Evolutionary conservation across 1,140 invertebrate species (phyloP), one percentile per base, ranked within the genome.

Genomic region (Drosophila bifasciata): DNA sequence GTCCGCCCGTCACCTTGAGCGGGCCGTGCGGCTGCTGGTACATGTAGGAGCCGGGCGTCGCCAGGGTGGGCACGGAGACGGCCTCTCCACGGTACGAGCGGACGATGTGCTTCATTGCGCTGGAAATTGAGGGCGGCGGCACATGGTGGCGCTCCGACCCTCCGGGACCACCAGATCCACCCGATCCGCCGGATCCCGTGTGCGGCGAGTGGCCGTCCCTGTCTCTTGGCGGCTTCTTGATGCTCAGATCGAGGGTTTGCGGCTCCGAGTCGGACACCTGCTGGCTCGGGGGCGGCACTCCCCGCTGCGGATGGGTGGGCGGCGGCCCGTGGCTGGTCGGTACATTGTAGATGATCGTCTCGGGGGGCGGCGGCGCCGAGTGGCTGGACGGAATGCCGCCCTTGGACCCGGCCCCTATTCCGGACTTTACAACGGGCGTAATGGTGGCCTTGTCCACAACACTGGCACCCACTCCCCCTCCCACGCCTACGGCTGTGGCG

Each of bases 161-260:
- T 16, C 48, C n/a, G n/a, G 59, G 21, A 40, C 56, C 16, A 21
- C 46, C 25, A 21, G 19, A 17, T 9, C 45, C 48, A 0, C 40
- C n/a, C 6, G 62, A 43, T 13, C 84, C 2, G 59, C 89, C 3
- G 76, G 85, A 2, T 9, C 93, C 80, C 28, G 93, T 92, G 74
- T 94, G 93, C 59, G 92, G 91, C 0, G 92, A 91, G 16, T 89
- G 77, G 0, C 84, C 84, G 17, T 93, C 94, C 32, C 32, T 36
- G 32, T 36, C 32, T 15, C 94, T 93, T 16, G 95, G 91, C 2
- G 95, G 95, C 75, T 96, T 95, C 86, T 97, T 97, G 15, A 97
- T 95, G 79, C 95, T 96, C 39, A 97, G 90, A 88, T 97, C 96
- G 0, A 97, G 92, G 0, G 96, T 96, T 53, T 95, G 94, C 16